phyloP scores from a whole-genome alignment of 2,113 vertebrate genomes.

The Carollia perspicillata region DNA sequence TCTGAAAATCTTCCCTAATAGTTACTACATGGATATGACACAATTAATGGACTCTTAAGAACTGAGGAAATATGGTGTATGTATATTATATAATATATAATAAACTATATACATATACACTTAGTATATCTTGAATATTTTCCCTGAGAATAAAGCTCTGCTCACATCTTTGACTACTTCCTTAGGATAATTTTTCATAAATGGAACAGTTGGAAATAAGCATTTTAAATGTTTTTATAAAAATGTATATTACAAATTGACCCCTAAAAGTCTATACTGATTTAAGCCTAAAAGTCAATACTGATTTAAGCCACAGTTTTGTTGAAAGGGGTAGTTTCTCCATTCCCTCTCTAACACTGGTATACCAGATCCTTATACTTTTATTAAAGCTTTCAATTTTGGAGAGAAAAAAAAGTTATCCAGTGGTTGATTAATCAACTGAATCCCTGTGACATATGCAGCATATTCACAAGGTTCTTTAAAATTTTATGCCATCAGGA shows the following conservation, averaged over 20 bases:
- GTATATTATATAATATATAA: background rate
- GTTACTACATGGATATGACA: background rate
- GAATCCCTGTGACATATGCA: background rate
- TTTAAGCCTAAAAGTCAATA: background rate
- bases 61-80: background rate
- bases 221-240: background rate
- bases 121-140: background rate
- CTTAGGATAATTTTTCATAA: background rate
- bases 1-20: background rate
- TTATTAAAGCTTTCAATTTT: background rate
- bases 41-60: background rate
- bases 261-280: background rate
- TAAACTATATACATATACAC: background rate
- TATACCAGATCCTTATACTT: background rate
- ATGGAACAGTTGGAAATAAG: background rate
- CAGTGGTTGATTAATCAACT: background rate
- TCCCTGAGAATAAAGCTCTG: background rate
- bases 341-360: background rate
- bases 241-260: constrained; percentile 27
- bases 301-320: background rate
- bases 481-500: constrained; percentile 2
- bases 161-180: background rate
- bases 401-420: background rate
- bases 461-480: background rate
- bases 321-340: background rate